Conservation (phyloP, 2,888 invertebrate genomes). For the Dermolepida albohirtum region DNA sequence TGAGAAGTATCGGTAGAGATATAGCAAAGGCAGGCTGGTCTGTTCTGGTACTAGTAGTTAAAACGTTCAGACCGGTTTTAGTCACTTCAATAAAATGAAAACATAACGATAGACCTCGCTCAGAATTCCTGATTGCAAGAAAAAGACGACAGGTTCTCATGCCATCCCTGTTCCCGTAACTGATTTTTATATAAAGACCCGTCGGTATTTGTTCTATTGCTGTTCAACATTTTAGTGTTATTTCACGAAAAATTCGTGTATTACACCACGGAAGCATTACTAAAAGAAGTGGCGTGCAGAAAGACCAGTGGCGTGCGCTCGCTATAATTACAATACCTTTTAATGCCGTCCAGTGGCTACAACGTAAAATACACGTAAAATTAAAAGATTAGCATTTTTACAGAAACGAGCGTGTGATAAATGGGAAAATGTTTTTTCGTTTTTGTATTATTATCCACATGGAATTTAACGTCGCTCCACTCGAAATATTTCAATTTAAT, state of each 20-base stretch:
- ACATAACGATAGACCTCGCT: slow-evolving; percentile 32
- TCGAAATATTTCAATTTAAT: too few relatives aligned
- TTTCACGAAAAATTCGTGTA: slow-evolving; percentile 35
- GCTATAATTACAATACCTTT: slow-evolving; percentile 23
- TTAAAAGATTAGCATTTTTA: slow-evolving; percentile 24
- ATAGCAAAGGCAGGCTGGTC: slow-evolving; percentile 16
- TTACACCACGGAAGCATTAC: slow-evolving; percentile 2
- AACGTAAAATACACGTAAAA: slow-evolving; percentile 14
- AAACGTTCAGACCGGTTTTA: slow-evolving; percentile 34
- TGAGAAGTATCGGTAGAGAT: slow-evolving; percentile 34
- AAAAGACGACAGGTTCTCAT: slow-evolving; percentile 6
- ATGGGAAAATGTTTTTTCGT: too few relatives aligned
- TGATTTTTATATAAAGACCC: slow-evolving; percentile 30
- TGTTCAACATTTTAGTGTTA: slow-evolving; percentile 34
- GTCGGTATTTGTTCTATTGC: slow-evolving; percentile 31
- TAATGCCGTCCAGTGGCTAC: slow-evolving; percentile 22
- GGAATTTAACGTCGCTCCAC: too few relatives aligned
- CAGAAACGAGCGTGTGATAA: too few relatives aligned
- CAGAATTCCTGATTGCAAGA: slow-evolving; percentile 30
- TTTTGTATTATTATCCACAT: too few relatives aligned
- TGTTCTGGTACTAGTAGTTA: slow-evolving; percentile 29
- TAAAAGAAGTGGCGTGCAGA: background rate
- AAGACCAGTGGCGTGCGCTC: slow-evolving; percentile 27
- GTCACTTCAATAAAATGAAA: slow-evolving; percentile 36
- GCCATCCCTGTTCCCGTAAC: slow-evolving; percentile 22